phyloP scores from a whole-genome alignment of 1,140 invertebrate species.

The Stegodyphus mimosarum region DNA sequence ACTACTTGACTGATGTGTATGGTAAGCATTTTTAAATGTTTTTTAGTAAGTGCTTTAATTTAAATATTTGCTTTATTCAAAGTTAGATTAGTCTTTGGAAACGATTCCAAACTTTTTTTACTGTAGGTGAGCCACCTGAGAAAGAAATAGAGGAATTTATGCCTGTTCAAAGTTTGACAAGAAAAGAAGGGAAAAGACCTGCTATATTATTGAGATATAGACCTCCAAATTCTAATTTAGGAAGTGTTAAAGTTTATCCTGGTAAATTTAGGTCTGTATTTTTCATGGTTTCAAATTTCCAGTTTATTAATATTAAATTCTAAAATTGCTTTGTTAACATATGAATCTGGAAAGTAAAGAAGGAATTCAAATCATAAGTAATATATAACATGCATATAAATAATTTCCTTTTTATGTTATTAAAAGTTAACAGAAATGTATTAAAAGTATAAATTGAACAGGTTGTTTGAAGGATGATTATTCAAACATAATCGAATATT shows the following conservation, averaged over 20 bases:
- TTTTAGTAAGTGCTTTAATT: neutral
- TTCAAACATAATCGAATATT: too few relatives aligned
- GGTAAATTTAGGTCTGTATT: constrained; percentile 70
- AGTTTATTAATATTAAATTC: too few relatives aligned
- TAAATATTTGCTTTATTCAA: neutral
- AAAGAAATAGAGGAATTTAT: constrained; percentile 84
- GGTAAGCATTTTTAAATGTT: constrained; percentile 69
- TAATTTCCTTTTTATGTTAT: too few relatives aligned
- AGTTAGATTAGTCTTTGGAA: neutral
- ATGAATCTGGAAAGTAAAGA: too few relatives aligned
- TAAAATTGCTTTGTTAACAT: too few relatives aligned
- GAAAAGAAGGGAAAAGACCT: constrained; percentile 92
- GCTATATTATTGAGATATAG: constrained; percentile 90
- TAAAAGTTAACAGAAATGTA: too few relatives aligned
- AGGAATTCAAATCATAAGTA: too few relatives aligned
- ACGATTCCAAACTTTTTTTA: constrained; percentile 1
- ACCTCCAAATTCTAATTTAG: constrained; percentile 71
- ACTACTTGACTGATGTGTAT: constrained; percentile 84
- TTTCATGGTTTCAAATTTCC: neutral
- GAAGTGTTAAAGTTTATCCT: constrained; percentile 72
- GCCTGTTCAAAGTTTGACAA: constrained; percentile 83
- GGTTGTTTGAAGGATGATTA: too few relatives aligned
- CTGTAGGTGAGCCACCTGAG: constrained; percentile 47
- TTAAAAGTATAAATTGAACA: too few relatives aligned
- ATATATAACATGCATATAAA: too few relatives aligned